Percentiles rank a stretch among this genome's conserved stretches.
Evolutionary conservation across 2,113 vertebrate genomes (phyloP).

Genomic region (Sclerurus mexicanus): DNA sequence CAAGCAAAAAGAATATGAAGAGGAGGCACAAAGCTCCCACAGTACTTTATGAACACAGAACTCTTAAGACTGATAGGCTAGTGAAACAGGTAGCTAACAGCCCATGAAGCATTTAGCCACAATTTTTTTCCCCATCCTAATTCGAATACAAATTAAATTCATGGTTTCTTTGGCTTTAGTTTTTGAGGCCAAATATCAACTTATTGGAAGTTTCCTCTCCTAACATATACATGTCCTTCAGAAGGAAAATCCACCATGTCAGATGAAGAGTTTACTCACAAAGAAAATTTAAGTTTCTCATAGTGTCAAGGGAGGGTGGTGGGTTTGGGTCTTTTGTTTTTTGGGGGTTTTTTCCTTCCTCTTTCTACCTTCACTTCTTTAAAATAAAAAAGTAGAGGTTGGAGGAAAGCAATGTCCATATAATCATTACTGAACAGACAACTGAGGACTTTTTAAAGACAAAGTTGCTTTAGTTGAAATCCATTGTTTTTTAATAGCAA

Average conservation of each 20-base stretch:
- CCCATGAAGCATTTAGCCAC: not conserved
- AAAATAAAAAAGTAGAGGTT: not conserved
- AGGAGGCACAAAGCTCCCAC: not conserved
- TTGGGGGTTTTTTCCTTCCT: not conserved
- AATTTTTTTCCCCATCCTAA: not conserved
- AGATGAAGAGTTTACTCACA: not conserved
- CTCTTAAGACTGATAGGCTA: not conserved
- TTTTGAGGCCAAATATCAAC: not conserved
- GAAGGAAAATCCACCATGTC: not conserved
- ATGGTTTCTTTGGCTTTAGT: not conserved
- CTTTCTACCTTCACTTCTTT: too few species aligned
- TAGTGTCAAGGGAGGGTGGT: too few species aligned
- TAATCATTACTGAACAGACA: not conserved
- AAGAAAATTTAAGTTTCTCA: not conserved
- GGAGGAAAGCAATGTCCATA: not conserved
- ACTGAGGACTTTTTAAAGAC: not conserved
- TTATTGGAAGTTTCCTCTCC: not conserved
- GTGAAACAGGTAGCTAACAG: not conserved
- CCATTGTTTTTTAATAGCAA: not conserved
- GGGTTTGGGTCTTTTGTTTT: too few species aligned
- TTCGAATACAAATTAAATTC: not conserved
- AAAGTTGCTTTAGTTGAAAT: not conserved
- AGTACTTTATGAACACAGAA: not conserved
- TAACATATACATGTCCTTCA: rapidly evolving
- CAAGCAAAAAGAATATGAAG: not conserved